phyloP scores from a whole-genome alignment of 2,113 vertebrate genomes.

The Myrmophylax atrothorax region DNA sequence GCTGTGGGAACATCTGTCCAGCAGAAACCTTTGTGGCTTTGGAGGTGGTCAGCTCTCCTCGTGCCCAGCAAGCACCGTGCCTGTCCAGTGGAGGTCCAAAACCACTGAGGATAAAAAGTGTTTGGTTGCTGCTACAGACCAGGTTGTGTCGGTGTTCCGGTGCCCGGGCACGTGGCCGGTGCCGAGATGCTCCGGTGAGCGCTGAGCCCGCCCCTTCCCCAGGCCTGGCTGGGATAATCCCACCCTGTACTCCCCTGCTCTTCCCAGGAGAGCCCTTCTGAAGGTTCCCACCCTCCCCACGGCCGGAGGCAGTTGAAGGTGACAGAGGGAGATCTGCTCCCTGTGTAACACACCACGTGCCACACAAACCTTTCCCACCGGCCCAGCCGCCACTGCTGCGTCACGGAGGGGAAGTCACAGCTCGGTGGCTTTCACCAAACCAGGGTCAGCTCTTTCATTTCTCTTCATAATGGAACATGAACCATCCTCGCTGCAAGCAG shows the following conservation, averaged over 20 bases:
- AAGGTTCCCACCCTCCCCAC: background rate
- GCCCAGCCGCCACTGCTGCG: rapidly evolving
- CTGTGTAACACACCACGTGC: rapidly evolving
- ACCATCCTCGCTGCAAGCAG: no score
- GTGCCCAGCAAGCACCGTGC: rapidly evolving
- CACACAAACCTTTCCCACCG: background rate
- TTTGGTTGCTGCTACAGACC: background rate
- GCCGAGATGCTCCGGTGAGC: rapidly evolving
- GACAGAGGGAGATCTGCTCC: background rate
- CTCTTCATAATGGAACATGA: background rate
- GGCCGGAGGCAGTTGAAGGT: rapidly evolving
- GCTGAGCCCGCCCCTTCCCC: rapidly evolving
- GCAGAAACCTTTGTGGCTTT: background rate
- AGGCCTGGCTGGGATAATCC: background rate
- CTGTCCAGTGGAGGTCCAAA: background rate
- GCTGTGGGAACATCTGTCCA: background rate
- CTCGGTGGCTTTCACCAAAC: background rate
- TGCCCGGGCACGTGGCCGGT: rapidly evolving
- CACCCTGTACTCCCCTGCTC: background rate
- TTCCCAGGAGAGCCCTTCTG: background rate
- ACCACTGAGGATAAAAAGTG: background rate
- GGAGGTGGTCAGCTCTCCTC: background rate
- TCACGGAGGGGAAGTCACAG: background rate
- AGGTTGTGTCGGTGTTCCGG: rapidly evolving
- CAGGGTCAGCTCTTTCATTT: background rate